These are phyloP conservation scores for Catostomus latipinnis DNA, from an alignment of 2,797 vertebrate species.

Conservation along the genomic window DNA sequence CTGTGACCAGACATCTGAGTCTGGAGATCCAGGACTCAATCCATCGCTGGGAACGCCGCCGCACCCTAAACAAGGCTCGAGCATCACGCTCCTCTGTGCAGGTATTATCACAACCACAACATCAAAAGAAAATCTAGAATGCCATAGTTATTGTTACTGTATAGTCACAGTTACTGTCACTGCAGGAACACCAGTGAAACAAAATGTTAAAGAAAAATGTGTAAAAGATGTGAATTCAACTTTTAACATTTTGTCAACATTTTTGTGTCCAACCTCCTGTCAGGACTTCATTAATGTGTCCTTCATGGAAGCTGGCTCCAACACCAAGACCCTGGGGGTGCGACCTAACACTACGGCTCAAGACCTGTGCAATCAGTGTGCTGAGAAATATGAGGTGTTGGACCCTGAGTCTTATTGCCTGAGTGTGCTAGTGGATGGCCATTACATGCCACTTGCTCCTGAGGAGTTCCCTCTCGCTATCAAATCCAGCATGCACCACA, in stretches of 20 bases:
- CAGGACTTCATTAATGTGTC: conserved; percentile 95
- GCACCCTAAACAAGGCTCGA: conserved; percentile 90
- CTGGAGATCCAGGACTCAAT: conserved; percentile 96
- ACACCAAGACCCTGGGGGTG: conserved; percentile 87
- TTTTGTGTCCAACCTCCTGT: not conserved
- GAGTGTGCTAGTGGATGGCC: conserved; percentile 78
- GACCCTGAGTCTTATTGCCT: conserved; percentile 76
- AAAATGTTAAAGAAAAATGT: no score
- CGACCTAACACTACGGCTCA: conserved; percentile 79
- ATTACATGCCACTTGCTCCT: conserved; percentile 76
- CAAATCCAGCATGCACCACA: conserved; percentile 85
- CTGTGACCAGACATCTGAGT: conserved; percentile 89
- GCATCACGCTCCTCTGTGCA: conserved; percentile 85
- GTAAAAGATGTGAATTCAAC: not conserved
- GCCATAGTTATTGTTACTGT: no score
- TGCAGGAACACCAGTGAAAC: no score
- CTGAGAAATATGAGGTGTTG: conserved; percentile 82
- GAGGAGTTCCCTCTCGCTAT: conserved; percentile 86
- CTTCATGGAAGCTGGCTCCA: conserved; percentile 81
- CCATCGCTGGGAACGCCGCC: conserved; percentile 93
- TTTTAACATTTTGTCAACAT: not conserved
- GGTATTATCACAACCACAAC: conserved; percentile 69
- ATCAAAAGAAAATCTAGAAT: not conserved
- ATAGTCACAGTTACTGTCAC: no score
- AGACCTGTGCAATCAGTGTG: conserved; percentile 86